Evolutionary conservation across 2,888 invertebrate genomes (phyloP).

Genomic region (Tipula lateralis): DNA sequence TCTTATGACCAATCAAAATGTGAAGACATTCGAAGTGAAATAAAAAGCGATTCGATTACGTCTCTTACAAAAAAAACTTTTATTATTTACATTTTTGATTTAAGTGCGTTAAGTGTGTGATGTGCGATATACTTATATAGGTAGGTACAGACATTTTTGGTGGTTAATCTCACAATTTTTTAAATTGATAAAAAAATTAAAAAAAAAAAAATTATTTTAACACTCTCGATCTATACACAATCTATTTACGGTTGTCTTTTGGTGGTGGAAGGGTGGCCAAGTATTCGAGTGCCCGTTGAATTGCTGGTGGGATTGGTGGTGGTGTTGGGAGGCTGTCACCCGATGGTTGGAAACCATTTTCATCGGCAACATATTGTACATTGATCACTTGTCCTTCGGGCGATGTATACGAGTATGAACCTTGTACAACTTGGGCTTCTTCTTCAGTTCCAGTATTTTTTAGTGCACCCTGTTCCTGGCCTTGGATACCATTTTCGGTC

Average conservation of each 20-base stretch:
- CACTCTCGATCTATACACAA: no score
- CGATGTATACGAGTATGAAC: constrained; percentile 58
- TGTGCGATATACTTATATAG: not conserved
- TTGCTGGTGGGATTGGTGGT: constrained; percentile 65
- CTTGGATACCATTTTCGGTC: constrained; percentile 57
- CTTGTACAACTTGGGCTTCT: constrained; percentile 58
- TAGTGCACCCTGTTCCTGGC: constrained; percentile 56
- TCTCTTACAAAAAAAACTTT: not conserved
- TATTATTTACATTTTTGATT: constrained; percentile 11
- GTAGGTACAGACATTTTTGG: not conserved
- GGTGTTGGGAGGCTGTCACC: constrained; percentile 51
- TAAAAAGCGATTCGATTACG: not conserved
- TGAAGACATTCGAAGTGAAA: not conserved
- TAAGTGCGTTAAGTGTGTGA: not conserved
- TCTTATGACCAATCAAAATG: not conserved
- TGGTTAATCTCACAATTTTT: not conserved
- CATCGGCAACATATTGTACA: constrained; percentile 61
- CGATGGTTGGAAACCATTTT: constrained; percentile 63
- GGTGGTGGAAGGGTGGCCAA: constrained; percentile 59
- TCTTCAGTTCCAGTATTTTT: constrained; percentile 54
- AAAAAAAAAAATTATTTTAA: not conserved
- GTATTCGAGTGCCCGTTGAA: constrained; percentile 61
- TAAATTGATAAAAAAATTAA: not conserved
- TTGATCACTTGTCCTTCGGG: constrained; percentile 60
- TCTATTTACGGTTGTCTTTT: not conserved